Evolutionary conservation across 1,140 invertebrate species (phyloP), one percentile per base, ranked within the genome.

Genomic region (Melanaphis sacchari): DNA sequence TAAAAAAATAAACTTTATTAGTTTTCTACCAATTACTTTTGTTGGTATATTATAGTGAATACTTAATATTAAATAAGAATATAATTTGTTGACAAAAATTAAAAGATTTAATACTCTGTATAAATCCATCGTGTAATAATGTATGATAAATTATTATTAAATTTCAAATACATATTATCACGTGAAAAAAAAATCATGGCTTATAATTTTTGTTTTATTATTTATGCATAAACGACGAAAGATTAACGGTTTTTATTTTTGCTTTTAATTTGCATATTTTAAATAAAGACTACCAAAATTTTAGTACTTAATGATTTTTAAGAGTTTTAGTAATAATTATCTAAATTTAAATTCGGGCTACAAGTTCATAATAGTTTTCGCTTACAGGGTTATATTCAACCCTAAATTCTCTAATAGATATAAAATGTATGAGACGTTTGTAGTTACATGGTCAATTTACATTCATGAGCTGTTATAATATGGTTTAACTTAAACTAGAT

Each of bases 401-500:
- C 85, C 85, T 49, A 88, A 46, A 88, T 46, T 31, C 26, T n/a
- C 22, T 88, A 88, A 89, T 52, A 36, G 87, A 89, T 89, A 54
- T 54, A 54, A 54, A 52, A 89, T 89, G 87, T 52, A 89, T 52
- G 49, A 89, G 36, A 18, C 9, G 38, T 40, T 40, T 54, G 36
- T 90, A 49, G 87, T 54, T 59, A 43, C 52, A 59, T 40, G 52
- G 36, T 90, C 52, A 59, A 90, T 90, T 89, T 90, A 90, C 88
- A 90, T 90, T 90, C 24, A 90, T 90, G 52, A 90, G 88, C 41
- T 54, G 43, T 31, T 59, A 24, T 40, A 90, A 40, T 31, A 59
- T 40, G 88, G 52, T 90, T 90, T 59, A 59, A 90, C 52, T 90
- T 90, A 89, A 89, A 89, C 43, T 89, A 21, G 18, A 52, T 89